These are phyloP conservation scores for Cloeon dipterum DNA, from an alignment of 2,888 invertebrate species.

Conservation along the genomic window DNA sequence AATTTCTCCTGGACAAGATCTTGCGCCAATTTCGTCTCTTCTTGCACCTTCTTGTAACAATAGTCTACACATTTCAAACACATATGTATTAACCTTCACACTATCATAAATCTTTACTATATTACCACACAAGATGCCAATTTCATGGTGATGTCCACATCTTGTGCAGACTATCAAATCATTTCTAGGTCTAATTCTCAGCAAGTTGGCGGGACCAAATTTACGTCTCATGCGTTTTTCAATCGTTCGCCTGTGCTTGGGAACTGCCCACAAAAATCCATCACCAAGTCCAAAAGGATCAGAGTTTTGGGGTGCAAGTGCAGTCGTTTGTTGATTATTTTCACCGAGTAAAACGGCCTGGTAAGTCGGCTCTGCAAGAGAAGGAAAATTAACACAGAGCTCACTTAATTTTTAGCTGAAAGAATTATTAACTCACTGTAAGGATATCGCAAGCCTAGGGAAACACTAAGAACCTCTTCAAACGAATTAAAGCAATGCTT, in stretches of 20 bases:
- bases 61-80: constrained; percentile 27
- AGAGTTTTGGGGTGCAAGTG: too few species aligned
- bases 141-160: constrained; percentile 69
- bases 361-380: too few species aligned
- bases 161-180: constrained; percentile 50
- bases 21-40: constrained; percentile 63
- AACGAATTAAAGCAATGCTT: too few species aligned
- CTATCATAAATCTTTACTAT: not conserved
- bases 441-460: too few species aligned
- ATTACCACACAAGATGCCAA: constrained; percentile 58
- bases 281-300: too few species aligned
- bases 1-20: constrained; percentile 45
- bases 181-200: constrained; percentile 50
- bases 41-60: constrained; percentile 61
- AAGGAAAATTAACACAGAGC: too few species aligned
- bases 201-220: constrained; percentile 41
- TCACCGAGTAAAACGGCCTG: too few species aligned
- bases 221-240: constrained; percentile 51
- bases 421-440: too few species aligned
- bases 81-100: not conserved
- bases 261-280: constrained; percentile 62
- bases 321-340: too few species aligned
- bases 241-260: constrained; percentile 48
- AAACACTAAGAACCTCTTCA: too few species aligned
- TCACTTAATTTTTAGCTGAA: too few species aligned